Base-by-base conservation (phyloP, 2,888 invertebrate species). In the Galerucella pusilla region DNA sequence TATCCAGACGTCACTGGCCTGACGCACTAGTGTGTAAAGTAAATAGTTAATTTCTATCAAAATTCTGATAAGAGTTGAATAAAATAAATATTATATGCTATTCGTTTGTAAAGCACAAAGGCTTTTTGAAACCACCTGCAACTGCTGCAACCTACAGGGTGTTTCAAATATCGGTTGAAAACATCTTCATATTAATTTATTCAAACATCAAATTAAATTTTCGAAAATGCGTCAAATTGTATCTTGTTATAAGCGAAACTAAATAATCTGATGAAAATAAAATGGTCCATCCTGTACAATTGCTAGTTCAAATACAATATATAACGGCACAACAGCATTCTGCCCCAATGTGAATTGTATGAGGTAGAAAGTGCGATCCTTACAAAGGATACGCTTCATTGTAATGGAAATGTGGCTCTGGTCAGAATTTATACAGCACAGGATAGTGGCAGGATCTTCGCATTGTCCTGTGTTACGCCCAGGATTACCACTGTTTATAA, bases 341-440 rank as follows among this genome's bases (percentile, higher is more conserved):
- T 79, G 77, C 71, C 74, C 77, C 79, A 74, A 79, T 79, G 77
- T 76, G 80, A 80, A 82, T 80, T 81, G 80, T 80, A 80, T 81
- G 80, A 80, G 81, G 81, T 80, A 80, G 80, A 76, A 77, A 76
- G 77, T 79, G 77, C 77, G 77, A 77, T 66, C 78, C 80, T 72
- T 80, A 81, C 83, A 84, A 83, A 83, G 82, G 82, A 7, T 25
- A 42, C n/a, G 75, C 80, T 73, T 81, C 78, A 84, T 84, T 84
- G 84, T 84, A 82, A 84, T 84, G 84, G 83, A 84, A 84, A 84
- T 84, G 80, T 79, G 81, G 81, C 80, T 80, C 75, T 79, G 81
- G 80, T 80, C 80, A 80, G 79, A 79, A 82, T 81, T 75, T 77
- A 77, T 71, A 77, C 67, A 42, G 69, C 71, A 80, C 79, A 78